A percentile compares a stretch with the other conserved stretches of the same genome.
These are phyloP conservation scores for Ictidomys tridecemlineatus DNA, from an alignment of 2,113 vertebrate species.

Conservation along the genomic window DNA sequence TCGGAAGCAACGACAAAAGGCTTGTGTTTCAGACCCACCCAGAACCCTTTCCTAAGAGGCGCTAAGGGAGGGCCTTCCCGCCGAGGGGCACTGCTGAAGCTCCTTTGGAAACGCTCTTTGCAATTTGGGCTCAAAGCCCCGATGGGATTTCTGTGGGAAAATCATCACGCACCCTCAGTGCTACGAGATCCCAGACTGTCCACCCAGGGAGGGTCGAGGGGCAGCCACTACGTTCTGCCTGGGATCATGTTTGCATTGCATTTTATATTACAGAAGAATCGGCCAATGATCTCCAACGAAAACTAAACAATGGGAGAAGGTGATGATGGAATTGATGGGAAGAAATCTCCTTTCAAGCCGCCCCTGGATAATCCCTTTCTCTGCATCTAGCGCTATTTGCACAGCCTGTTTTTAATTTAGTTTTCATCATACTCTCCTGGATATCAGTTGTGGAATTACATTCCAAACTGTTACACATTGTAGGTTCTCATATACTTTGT, in stretches of 20 bases:
- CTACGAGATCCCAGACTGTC: background rate
- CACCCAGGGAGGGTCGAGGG: background rate
- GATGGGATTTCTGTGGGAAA: background rate
- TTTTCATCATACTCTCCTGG: background rate
- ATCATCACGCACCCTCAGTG: background rate
- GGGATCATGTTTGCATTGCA: background rate
- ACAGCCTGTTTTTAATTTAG: background rate
- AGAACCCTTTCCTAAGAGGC: constrained; percentile 14
- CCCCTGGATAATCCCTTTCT: background rate
- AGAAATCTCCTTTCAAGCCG: constrained; percentile 3
- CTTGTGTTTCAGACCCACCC: background rate
- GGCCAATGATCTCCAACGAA: background rate
- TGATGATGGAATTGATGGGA: background rate
- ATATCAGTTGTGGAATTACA: background rate
- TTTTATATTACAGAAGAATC: background rate
- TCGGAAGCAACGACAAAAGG: background rate
- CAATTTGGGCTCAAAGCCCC: background rate
- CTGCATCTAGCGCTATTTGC: background rate
- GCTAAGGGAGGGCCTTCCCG: background rate
- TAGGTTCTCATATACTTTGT: background rate
- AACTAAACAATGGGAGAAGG: background rate
- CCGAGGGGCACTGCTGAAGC: background rate
- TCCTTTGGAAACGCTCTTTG: background rate
- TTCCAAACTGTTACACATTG: background rate
- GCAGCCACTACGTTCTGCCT: background rate